Evolutionary conservation across 2,113 vertebrate genomes (phyloP).

Genomic region (Prolemur simus): DNA sequence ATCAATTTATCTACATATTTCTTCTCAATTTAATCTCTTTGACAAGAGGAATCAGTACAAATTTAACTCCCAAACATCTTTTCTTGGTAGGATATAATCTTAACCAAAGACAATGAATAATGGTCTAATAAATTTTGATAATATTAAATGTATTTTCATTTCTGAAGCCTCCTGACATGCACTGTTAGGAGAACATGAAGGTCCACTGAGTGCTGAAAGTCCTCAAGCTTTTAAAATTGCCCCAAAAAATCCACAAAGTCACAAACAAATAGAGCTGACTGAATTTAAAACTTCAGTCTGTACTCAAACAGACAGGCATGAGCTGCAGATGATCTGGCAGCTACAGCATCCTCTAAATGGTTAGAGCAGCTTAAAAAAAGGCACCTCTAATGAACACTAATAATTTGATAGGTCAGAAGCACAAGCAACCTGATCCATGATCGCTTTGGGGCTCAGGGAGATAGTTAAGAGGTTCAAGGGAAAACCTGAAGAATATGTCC

Average conservation of each 20-base stretch:
- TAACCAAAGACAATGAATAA: not conserved
- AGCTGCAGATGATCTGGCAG: not conserved
- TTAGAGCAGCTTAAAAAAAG: not conserved
- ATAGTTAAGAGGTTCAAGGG: not conserved
- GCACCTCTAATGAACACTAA: not conserved
- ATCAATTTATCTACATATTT: not conserved
- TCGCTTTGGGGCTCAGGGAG: not conserved
- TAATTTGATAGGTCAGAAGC: not conserved
- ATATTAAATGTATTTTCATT: conserved; percentile 23
- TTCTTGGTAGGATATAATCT: not conserved
- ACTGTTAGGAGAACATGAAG: not conserved
- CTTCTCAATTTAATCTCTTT: not conserved
- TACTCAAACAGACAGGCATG: not conserved
- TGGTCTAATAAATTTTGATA: not conserved
- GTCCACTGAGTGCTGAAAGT: not conserved
- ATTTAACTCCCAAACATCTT: not conserved
- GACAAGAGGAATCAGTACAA: not conserved
- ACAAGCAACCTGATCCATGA: not conserved
- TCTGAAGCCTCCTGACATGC: not conserved
- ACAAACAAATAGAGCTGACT: not conserved
- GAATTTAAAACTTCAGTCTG: conserved; percentile 31
- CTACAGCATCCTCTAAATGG: not conserved
- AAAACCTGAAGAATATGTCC: not conserved
- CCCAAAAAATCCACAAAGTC: not conserved
- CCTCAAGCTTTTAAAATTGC: not conserved